Conservation (phyloP, 2,113 vertebrate genomes). For the Albula goreensis region DNA sequence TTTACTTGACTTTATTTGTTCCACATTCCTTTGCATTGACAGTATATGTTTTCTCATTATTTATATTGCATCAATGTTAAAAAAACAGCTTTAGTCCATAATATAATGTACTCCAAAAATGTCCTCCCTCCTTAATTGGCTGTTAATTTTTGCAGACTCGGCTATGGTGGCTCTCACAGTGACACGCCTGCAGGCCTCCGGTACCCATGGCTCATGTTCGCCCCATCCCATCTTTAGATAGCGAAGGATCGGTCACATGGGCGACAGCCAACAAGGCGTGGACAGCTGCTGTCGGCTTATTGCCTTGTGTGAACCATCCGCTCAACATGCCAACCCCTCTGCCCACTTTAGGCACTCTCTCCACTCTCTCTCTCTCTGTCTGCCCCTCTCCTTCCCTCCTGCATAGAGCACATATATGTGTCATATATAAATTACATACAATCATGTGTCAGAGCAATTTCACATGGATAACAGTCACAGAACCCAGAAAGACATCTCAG, state of each 20-base stretch:
- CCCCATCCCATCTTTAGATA: background rate
- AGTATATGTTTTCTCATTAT: too few relatives aligned
- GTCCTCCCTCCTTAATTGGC: background rate
- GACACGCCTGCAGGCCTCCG: background rate
- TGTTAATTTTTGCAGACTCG: background rate
- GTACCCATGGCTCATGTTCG: background rate
- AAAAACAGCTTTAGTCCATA: background rate
- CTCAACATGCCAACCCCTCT: background rate
- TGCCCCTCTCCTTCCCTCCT: too few relatives aligned
- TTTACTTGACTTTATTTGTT: background rate
- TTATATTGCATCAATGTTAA: background rate
- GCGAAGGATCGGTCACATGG: constrained; percentile 21
- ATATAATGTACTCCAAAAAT: background rate
- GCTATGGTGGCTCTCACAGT: background rate
- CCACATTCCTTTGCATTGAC: background rate
- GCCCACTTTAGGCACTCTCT: constrained; percentile 45
- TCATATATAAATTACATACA: constrained; percentile 22
- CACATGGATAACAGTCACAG: constrained; percentile 26
- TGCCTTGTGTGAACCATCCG: background rate
- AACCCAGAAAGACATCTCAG: too few relatives aligned
- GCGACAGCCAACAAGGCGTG: constrained; percentile 44
- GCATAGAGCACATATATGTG: background rate
- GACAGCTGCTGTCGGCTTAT: constrained; percentile 42
- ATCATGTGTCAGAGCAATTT: constrained; percentile 37
- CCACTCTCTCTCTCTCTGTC: background rate